Base-by-base conservation (phyloP, 2,113 vertebrate species). In the Poeciliopsis prolifica region DNA sequence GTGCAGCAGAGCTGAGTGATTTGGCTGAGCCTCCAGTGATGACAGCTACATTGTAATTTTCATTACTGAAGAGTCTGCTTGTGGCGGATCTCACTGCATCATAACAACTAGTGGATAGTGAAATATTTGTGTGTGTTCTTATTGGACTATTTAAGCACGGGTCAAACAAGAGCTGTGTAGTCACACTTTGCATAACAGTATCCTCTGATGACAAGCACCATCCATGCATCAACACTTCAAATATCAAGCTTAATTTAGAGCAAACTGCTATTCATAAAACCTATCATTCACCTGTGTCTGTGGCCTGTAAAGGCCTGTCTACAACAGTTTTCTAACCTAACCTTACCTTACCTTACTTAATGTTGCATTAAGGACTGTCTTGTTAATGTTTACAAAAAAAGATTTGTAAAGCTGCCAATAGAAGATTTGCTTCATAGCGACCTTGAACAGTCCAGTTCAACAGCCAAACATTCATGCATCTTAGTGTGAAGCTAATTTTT, bases 11-110 rank as follows among this genome's bases (percentile, higher is more conserved):
- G 63, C 28, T 1, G 63, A 71, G 78, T 87, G 75, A 89, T 82
- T 89, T 73, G 66, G 72, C 7, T 22, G 61, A 84, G 61, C 68
- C 81, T 35, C 72, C 75, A 70, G 77, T 79, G 82, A 65, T 11
- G 86, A 87, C 84, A 87, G 79, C 88, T 85, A 89, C 87, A 89
- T 88, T 90, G 81, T 88, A 66, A 92, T 92, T 92, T 92, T 91
- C 92, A 92, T 93, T 90, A 91, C 82, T 83, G 80, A 76, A 87
- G 75, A 88, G 74, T 28, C 74, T 24, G 51, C 40, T 73, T 82
- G 77, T 70, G 74, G 61, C 67, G 79, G 74, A 79, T 35, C 77
- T 68, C 62, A 58, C 61, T 6, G 74, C 72, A 76, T 70, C 33
- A 61, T 72, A 80, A 60, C 77, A 72, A 29, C 28, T 12, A 44